Conservation (phyloP, 2,113 vertebrate species). For the Kryptolebias marmoratus region DNA sequence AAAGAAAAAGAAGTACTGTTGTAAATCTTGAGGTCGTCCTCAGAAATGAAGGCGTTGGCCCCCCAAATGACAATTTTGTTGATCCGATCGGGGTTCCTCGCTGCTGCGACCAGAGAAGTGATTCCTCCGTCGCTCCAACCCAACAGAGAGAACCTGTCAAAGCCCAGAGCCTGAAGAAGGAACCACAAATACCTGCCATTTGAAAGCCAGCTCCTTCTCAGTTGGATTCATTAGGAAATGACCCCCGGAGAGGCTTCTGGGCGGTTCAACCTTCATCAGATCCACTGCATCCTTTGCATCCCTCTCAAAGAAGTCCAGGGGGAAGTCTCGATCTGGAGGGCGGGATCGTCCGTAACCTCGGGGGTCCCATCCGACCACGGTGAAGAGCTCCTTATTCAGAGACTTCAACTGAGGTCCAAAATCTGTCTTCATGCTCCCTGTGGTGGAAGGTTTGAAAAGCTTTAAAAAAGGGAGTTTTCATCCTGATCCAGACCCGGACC, state of each 20-base stretch:
- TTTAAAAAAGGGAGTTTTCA: too few relatives aligned
- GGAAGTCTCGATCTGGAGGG: constrained; percentile 89
- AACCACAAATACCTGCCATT: not conserved
- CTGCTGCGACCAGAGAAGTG: constrained; percentile 87
- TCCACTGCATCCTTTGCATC: constrained; percentile 91
- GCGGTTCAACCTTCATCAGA: constrained; percentile 85
- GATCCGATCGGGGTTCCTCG: constrained; percentile 81
- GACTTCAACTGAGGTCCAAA: constrained; percentile 88
- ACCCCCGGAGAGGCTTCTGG: not conserved
- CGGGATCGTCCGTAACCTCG: constrained; percentile 90
- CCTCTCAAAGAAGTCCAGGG: constrained; percentile 88
- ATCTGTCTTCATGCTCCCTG: constrained; percentile 88
- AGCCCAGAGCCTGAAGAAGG: constrained; percentile 81
- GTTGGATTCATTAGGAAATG: not conserved
- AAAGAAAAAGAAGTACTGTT: constrained; percentile 75
- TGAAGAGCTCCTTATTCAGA: constrained; percentile 86
- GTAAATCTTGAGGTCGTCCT: constrained; percentile 86
- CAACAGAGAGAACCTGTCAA: constrained; percentile 86
- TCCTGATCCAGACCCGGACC: not conserved
- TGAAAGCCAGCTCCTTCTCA: not conserved
- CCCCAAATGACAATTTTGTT: constrained; percentile 90
- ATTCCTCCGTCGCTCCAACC: constrained; percentile 96
- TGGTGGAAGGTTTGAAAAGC: not conserved
- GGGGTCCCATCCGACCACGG: constrained; percentile 89
- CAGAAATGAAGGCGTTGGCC: constrained; percentile 84